Conservation (phyloP, 2,113 vertebrate species). For the Pica pica region DNA sequence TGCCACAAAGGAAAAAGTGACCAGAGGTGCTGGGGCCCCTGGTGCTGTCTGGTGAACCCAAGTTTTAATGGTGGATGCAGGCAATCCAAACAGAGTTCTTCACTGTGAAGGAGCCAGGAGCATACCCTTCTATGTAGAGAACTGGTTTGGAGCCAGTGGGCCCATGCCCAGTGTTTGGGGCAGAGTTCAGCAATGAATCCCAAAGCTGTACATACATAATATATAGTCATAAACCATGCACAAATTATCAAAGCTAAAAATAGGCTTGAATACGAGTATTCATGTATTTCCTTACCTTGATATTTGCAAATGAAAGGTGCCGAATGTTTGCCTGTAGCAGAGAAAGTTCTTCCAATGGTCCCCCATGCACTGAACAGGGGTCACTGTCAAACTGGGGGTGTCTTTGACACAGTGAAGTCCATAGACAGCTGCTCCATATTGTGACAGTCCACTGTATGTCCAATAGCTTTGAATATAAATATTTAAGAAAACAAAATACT, state of each 20-base stretch:
- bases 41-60: not conserved
- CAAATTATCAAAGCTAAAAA: not conserved
- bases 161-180: not conserved
- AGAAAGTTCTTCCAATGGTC: not conserved
- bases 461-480: not conserved
- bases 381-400: not conserved
- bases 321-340: not conserved
- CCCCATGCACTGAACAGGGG: rapidly evolving
- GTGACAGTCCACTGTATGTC: not conserved
- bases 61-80: no score
- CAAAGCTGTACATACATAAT: not conserved
- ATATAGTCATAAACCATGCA: not conserved
- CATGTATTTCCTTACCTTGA: not conserved
- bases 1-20: not conserved
- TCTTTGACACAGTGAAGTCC: not conserved
- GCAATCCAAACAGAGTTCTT: not conserved
- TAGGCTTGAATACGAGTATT: not conserved
- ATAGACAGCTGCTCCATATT: not conserved
- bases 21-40: not conserved
- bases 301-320: not conserved
- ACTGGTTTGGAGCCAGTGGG: not conserved
- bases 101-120: not conserved
- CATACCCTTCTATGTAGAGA: not conserved
- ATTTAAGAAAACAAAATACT: not conserved
- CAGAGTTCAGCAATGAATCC: not conserved